A percentile compares a stretch with the other conserved stretches of the same genome.
Evolutionary conservation across 1,140 invertebrate genomes (phyloP).

Genomic region (Ruditapes philippinarum): DNA sequence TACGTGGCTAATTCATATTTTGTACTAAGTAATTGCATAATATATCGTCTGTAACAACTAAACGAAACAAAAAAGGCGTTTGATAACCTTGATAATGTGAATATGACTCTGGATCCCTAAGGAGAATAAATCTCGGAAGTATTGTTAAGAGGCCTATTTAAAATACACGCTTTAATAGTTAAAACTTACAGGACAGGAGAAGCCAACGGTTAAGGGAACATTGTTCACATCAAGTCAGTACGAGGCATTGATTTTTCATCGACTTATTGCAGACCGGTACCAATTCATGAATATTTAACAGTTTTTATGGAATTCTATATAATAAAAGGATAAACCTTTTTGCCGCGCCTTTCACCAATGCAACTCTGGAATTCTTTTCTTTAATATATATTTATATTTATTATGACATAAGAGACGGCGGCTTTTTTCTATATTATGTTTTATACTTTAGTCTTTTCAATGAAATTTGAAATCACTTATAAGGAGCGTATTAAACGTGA

Average conservation of each 20-base stretch:
- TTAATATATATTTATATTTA: too few species aligned
- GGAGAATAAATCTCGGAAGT: conserved; percentile 28
- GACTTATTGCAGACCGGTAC: background rate
- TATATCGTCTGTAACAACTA: background rate
- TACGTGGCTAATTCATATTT: background rate
- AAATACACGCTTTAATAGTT: background rate
- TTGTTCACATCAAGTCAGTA: background rate
- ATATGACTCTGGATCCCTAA: background rate
- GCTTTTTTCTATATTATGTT: too few species aligned
- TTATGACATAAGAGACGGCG: too few species aligned
- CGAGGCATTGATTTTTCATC: conserved; percentile 46
- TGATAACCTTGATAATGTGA: background rate
- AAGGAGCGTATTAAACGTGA: too few species aligned
- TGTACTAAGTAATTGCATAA: background rate
- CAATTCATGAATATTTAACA: conserved; percentile 51
- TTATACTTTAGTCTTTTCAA: too few species aligned
- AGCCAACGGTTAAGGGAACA: background rate
- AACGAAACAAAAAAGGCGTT: background rate
- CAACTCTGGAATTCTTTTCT: background rate
- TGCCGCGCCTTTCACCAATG: background rate
- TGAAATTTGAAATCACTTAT: too few species aligned
- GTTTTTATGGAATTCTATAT: conserved; percentile 32
- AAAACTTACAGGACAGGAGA: background rate
- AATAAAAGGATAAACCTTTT: conserved; percentile 14
- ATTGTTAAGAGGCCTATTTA: background rate